phyloP scores from a whole-genome alignment of 2,113 vertebrate genomes.

The Saccopteryx bilineata region DNA sequence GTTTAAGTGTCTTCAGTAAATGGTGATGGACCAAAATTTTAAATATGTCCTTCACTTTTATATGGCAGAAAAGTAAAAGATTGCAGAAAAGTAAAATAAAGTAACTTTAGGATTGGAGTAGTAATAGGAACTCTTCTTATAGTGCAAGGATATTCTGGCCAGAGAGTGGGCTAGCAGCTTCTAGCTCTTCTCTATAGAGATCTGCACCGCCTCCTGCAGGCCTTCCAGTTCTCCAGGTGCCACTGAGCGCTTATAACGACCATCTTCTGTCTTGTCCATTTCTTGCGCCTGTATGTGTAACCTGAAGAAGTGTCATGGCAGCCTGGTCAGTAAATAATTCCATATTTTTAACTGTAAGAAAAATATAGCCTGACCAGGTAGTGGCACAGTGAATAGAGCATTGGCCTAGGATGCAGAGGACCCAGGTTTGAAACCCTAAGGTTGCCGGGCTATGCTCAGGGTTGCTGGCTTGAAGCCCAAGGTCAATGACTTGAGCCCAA shows the following conservation, averaged over 20 bases:
- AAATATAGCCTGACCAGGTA: neutral
- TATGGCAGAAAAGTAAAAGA: neutral
- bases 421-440: too few relatives aligned
- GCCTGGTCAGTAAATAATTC: slow-evolving; percentile 17
- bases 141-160: neutral
- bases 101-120: neutral
- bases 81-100: slow-evolving; percentile 6
- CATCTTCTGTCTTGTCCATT: neutral
- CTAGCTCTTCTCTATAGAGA: neutral
- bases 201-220: neutral
- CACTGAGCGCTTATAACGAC: neutral
- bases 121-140: neutral
- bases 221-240: neutral
- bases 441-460: too few relatives aligned
- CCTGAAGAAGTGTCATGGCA: neutral
- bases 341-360: slow-evolving; percentile 21
- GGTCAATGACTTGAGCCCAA: too few relatives aligned
- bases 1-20: slow-evolving; percentile 28
- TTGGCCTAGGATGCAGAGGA: too few relatives aligned
- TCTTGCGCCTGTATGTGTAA: neutral
- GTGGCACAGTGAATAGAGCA: too few relatives aligned
- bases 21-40: slow-evolving; percentile 48
- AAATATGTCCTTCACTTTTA: neutral
- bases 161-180: too few relatives aligned
- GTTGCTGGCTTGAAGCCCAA: too few relatives aligned